Conservation (phyloP, 2,113 vertebrate species). For the Crotalus viridis region DNA sequence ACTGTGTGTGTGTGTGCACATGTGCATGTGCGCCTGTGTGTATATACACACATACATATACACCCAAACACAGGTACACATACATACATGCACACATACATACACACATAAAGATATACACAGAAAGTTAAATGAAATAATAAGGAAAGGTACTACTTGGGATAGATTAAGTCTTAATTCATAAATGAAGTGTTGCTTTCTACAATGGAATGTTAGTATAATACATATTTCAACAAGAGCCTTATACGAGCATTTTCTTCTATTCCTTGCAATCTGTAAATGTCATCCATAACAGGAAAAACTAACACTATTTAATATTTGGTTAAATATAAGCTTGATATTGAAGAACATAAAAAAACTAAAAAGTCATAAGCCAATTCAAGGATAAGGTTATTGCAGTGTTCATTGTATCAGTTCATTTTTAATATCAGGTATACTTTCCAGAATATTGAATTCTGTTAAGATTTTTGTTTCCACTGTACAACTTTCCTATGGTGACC, state of each 20-base stretch:
- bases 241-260: background rate
- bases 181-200: background rate
- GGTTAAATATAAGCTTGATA: background rate
- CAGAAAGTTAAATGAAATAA: background rate
- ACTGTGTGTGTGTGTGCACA: too few species aligned
- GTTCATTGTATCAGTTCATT: background rate
- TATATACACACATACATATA: too few species aligned
- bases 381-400: background rate
- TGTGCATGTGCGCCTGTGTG: too few species aligned
- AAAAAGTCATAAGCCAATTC: background rate
- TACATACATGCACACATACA: too few species aligned
- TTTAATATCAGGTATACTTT: background rate
- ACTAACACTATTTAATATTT: background rate
- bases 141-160: background rate
- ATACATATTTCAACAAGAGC: background rate
- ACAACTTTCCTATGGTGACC: background rate
- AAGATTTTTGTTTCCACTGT: background rate
- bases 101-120: too few species aligned
- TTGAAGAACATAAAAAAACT: background rate
- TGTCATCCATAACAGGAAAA: background rate
- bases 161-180: background rate
- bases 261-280: background rate
- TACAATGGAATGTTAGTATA: background rate
- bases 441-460: background rate
- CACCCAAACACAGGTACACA: too few species aligned